Evolutionary conservation across 2,113 vertebrate genomes (phyloP).

Genomic region (Sciurus niger): DNA sequence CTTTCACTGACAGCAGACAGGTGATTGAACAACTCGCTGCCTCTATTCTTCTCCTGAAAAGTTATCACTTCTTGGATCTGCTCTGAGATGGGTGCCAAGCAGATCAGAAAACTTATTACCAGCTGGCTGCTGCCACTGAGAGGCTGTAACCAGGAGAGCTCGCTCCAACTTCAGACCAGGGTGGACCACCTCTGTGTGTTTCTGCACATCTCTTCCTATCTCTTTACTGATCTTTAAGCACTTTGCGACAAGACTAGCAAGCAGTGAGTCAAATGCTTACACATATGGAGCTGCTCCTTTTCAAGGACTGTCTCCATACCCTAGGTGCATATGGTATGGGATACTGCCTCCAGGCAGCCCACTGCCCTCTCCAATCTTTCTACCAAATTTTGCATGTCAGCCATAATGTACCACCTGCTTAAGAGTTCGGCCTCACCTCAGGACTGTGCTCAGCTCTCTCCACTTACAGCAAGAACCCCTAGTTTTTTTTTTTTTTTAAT

Average conservation of each 20-base stretch:
- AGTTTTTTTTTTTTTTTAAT: background rate
- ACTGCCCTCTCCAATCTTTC: too few species aligned
- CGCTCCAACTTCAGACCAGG: constrained; percentile 91
- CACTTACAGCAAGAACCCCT: too few species aligned
- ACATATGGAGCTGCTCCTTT: constrained; percentile 91
- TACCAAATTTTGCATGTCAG: too few species aligned
- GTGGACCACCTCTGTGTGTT: constrained; percentile 96
- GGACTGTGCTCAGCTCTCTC: too few species aligned
- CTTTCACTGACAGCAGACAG: constrained; percentile 97
- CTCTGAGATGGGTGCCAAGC: constrained; percentile 93
- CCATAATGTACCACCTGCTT: too few species aligned
- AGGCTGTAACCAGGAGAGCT: constrained; percentile 92
- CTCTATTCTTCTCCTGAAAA: constrained; percentile 95
- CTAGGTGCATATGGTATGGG: too few species aligned
- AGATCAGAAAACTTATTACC: constrained; percentile 89
- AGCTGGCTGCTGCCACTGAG: constrained; percentile 94
- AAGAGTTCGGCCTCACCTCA: too few species aligned
- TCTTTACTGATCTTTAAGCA: constrained; percentile 94
- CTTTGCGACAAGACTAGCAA: constrained; percentile 91
- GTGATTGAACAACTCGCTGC: constrained; percentile 95
- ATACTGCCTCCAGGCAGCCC: too few species aligned
- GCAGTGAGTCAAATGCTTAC: constrained; percentile 92
- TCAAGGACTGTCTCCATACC: too few species aligned
- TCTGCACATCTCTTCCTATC: constrained; percentile 96
- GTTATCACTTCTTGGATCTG: constrained; percentile 93